phyloP scores from a whole-genome alignment of 2,797 vertebrate species.

The Thripadectes ignobilis region DNA sequence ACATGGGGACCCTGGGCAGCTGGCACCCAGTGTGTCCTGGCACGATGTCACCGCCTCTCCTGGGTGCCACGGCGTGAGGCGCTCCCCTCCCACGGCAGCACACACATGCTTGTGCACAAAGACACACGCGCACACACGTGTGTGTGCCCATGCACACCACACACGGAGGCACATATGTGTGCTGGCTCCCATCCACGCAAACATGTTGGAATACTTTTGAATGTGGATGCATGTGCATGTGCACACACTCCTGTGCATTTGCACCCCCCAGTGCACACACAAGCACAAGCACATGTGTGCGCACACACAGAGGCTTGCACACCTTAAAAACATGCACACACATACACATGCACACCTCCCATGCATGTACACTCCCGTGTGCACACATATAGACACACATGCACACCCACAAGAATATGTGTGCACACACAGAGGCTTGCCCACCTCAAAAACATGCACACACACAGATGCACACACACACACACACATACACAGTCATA shows the following conservation, averaged over 20 bases:
- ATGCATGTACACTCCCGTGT: too few relatives aligned
- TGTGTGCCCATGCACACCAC: background rate
- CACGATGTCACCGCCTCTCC: background rate
- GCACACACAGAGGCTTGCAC: too few relatives aligned
- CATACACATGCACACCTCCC: background rate
- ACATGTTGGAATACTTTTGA: background rate
- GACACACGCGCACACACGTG: too few relatives aligned
- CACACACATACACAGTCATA: background rate
- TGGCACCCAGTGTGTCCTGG: background rate
- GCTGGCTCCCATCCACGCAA: background rate
- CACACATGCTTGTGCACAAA: background rate
- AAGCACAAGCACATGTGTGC: too few relatives aligned
- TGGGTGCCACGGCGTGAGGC: background rate
- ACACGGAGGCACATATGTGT: rapidly evolving
- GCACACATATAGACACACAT: background rate
- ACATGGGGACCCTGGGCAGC: background rate
- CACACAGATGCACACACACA: background rate
- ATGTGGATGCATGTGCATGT: background rate
- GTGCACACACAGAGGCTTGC: background rate
- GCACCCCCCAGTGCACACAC: too few relatives aligned
- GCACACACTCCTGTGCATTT: rapidly evolving
- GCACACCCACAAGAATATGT: background rate
- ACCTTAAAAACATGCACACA: background rate
- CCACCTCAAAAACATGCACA: background rate
- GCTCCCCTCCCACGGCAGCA: background rate